Evolutionary conservation across 2,888 invertebrate species (phyloP).

Genomic region (Acronicta alni): DNA sequence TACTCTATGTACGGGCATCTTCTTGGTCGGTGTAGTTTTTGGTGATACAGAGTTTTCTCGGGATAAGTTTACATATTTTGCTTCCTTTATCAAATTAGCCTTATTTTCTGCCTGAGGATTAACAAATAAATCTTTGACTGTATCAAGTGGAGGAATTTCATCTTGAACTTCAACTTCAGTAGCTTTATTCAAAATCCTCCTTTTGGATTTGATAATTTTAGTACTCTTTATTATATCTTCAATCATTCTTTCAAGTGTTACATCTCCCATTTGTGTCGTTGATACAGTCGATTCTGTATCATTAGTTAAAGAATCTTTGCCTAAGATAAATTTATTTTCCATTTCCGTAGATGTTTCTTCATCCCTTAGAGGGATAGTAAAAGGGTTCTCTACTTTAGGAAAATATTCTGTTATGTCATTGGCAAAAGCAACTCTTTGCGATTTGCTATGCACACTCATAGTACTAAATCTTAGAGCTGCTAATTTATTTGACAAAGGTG

Average conservation of each 20-base stretch:
- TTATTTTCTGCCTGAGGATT: slow-evolving; percentile 82
- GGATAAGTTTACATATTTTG: slow-evolving; percentile 80
- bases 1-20: slow-evolving; percentile 74
- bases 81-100: slow-evolving; percentile 82
- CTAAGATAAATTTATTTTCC: slow-evolving; percentile 85
- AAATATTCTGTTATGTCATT: slow-evolving; percentile 86
- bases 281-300: slow-evolving; percentile 83
- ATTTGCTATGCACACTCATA: slow-evolving; percentile 80
- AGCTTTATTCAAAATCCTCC: slow-evolving; percentile 74
- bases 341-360: slow-evolving; percentile 85
- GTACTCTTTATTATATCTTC: slow-evolving; percentile 90
- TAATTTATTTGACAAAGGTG: slow-evolving; percentile 90
- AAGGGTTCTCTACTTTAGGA: slow-evolving; percentile 85
- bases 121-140: slow-evolving; percentile 80
- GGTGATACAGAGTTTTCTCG: slow-evolving; percentile 85
- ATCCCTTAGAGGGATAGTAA: slow-evolving; percentile 78
- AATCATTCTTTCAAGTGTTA: slow-evolving; percentile 89
- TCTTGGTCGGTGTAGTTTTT: slow-evolving; percentile 77
- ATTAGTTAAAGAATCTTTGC: slow-evolving; percentile 75
- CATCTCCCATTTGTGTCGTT: slow-evolving; percentile 87
- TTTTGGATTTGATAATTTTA: slow-evolving; percentile 82
- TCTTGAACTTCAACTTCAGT: slow-evolving; percentile 65
- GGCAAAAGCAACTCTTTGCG: slow-evolving; percentile 69
- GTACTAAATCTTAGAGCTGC: slow-evolving; percentile 89
- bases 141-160: slow-evolving; percentile 71